Evolutionary conservation across 2,888 invertebrate genomes (phyloP), one percentile per base, ranked within the genome.

Genomic region (Elysia crispata): DNA sequence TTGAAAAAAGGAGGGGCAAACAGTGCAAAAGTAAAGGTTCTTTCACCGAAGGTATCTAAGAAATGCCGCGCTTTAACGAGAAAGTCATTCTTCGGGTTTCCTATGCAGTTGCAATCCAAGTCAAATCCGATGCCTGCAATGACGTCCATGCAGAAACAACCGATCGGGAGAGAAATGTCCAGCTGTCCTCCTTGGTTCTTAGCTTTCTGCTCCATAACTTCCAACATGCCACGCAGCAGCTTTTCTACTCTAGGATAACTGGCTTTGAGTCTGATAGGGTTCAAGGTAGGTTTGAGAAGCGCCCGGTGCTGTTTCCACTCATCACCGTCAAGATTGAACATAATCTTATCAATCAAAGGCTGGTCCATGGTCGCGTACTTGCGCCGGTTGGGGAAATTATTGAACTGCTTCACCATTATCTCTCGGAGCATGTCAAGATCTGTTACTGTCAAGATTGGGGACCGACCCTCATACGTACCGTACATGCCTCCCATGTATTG

Each of bases 391-490:
- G 30, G 25, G 73, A 73, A 73, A 23, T 72, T 72, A 73, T 64
- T 73, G 50, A 60, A 73, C n/a, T 73, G 31, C 25, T 78, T 78
- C 41, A 78, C 64, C 72, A 78, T 33, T 18, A 78, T 69, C 23
- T 78, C 78, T 20, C 30, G 25, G 18, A 73, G 28, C 18, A 78
- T 60, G 78, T 78, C 78, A n/a, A 73, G 72, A 33, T 73, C 73
- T 13, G 73, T 73, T 49, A 78, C 41, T 0, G 64, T 72, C 64
- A 78, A 62, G 30, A 62, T 28, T 20, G 78, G 78, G n/a, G 73
- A 13, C 25, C 73, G 50, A 13, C 73, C 73, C 25, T 73, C 73
- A 25, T 31, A 73, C 18, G 41, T 54, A 11, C 73, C 73, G 28
- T 73, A 73, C 50, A 31, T 41, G 41, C 41, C 41, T 41, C 41